phyloP scores from a whole-genome alignment of 2,797 vertebrate species.

The Erethizon dorsatum region DNA sequence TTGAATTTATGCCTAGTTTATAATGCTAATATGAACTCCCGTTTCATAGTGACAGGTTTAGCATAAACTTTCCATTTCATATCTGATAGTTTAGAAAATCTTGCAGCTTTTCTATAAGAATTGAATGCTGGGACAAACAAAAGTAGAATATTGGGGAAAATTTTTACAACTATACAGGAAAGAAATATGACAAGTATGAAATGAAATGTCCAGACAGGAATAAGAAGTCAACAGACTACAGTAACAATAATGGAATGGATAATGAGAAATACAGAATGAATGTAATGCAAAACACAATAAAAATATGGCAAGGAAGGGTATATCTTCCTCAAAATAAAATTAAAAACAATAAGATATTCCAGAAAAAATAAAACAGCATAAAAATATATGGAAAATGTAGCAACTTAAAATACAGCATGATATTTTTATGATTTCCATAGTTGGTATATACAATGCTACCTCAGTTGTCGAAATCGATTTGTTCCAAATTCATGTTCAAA shows the following conservation, averaged over 20 bases:
- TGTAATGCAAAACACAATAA: neutral
- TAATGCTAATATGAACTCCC: neutral
- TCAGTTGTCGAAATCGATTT: neutral
- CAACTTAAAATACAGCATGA: neutral
- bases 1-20: slow-evolving; percentile 40
- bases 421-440: neutral
- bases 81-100: neutral
- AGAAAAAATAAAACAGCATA: neutral
- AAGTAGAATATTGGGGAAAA: neutral
- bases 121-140: neutral
- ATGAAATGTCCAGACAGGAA: neutral
- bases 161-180: neutral
- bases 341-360: neutral
- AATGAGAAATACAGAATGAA: neutral
- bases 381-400: neutral
- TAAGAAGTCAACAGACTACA: neutral
- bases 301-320: neutral
- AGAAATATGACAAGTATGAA: neutral
- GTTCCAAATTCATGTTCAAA: neutral
- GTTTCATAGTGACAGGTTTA: neutral
- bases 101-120: neutral
- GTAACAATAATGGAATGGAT: neutral
- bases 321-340: neutral
- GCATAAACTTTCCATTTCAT: neutral
- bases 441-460: neutral